Base-by-base conservation (phyloP, 2,888 invertebrate species). In the Pyrrhia umbra region DNA sequence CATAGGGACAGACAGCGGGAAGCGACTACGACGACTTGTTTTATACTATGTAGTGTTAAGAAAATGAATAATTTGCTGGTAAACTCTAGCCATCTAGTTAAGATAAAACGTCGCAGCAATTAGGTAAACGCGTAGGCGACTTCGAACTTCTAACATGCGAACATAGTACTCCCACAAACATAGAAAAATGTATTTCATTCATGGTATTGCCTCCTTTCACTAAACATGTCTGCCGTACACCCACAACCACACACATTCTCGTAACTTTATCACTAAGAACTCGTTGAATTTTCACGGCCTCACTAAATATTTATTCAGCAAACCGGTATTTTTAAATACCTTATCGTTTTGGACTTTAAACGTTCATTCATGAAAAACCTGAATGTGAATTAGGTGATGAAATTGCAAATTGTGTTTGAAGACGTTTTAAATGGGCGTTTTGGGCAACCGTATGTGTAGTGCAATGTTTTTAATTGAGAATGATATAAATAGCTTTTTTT, bases 341-440 rank as follows among this genome's bases (percentile, higher is more conserved):
- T 57, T 64, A 57, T 71, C 65, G 47, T 39, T 20, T 55, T 76
- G 52, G n/a, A 59, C 20, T 72, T 62, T 57, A 43, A 58, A 74
- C 49, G 51, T 74, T 67, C 67, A 77, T 80, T 74, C 75, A 77
- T 64, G 78, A 77, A 65, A n/a, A 68, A 72, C 64, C 46, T 68
- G 63, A 72, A 68, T 68, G 54, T 40, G 42, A 68, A 72, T 67
- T 58, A 63, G 47, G 64, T 57, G 49, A 60, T 79, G 49, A 25
- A 76, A 64, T 64, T 70, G 65, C 20, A 57, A 75, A 75, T 54
- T 43, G 42, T 25, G 16, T 56, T 30, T 13, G 21, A 39, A 27
- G 47, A 40, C 16, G n/a, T 25, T 39, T 40, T 42, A n/a, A 68
- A 46, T 49, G 23, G 9, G 13, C 64, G 9, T 30, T 51, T 21